Evolutionary conservation across 2,113 vertebrate genomes (phyloP), one percentile per base, ranked within the genome.

Genomic region (Aleadryas rufinucha): DNA sequence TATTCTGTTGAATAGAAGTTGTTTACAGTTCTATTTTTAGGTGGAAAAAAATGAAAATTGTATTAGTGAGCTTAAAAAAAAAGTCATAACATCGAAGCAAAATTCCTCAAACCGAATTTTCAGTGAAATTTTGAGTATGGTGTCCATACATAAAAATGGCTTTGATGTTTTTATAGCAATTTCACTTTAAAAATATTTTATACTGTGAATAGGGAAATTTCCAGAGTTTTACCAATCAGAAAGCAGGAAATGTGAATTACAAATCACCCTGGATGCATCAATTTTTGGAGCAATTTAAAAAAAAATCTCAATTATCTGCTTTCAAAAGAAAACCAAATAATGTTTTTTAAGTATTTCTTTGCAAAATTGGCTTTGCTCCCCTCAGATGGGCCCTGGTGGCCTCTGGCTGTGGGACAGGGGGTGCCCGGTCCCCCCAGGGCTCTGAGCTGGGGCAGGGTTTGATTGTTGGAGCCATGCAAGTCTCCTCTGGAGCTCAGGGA

Each of bases 381-480:
- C 45, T 28, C 1, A 2, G 4, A 1, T 21, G 42, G n/a, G 7
- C 33, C 9, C 10, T 2, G 9, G 10, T 16, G 19, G 35, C 20
- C 61, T 4, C 63, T 14, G 77, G 27, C 41, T 33, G 15, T 30
- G 47, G 33, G 47, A 39, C 49, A 47, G 41, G 27, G 49, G 59
- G 9, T 42, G 49, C 27, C 68, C 5, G 23, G 22, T 31, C 8
- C 39, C 27, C 35, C 9, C 12, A 8, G 41, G 35, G 26, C 35
- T 22, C 27, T 15, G 52, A 9, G 4, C 59, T 8, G 16, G 50
- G 54, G 17, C 74, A 17, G 16, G 59, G 14, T 24, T 33, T 33
- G 61, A 28, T 2, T 15, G 4, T 0, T 11, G 23, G 49, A 5
- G 14, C 72, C 63, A 1, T 4, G 10, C 27, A 30, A 7, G 76